A percentile compares a stretch with the other conserved stretches of the same genome.
Evolutionary conservation across 2,797 vertebrate genomes (phyloP).

Genomic region (Siniperca scherzeri): DNA sequence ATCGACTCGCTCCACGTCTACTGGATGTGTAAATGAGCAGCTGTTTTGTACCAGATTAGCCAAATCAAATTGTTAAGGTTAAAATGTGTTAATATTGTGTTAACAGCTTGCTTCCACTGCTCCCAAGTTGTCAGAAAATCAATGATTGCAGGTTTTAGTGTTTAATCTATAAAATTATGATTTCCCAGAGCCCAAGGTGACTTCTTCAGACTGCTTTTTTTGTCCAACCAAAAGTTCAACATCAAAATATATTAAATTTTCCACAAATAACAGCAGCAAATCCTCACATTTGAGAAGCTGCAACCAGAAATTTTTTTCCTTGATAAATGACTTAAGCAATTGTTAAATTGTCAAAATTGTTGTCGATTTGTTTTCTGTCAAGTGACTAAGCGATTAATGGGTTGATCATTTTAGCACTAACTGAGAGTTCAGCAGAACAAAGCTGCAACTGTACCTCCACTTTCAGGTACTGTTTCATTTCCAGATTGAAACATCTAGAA

Average conservation of each 20-base stretch:
- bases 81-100: background rate
- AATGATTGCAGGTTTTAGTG: background rate
- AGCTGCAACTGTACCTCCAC: background rate
- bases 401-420: background rate
- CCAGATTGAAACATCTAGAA: constrained; percentile 19
- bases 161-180: no score
- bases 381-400: background rate
- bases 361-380: background rate
- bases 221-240: background rate
- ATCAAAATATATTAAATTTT: background rate
- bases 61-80: background rate
- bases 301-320: background rate
- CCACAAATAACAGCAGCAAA: no score
- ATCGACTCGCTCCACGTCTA: no score
- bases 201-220: background rate
- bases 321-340: background rate
- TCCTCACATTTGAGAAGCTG: background rate
- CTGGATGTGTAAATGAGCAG: background rate
- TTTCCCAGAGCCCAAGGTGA: background rate
- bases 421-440: background rate
- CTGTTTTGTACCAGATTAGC: background rate
- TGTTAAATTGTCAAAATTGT: background rate
- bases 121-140: background rate
- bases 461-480: constrained; percentile 18
- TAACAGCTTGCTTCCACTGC: background rate